Evolutionary conservation across 1,140 invertebrate genomes (phyloP), one percentile per base, ranked within the genome.

Genomic region (Zaprionus tsacasi): DNA sequence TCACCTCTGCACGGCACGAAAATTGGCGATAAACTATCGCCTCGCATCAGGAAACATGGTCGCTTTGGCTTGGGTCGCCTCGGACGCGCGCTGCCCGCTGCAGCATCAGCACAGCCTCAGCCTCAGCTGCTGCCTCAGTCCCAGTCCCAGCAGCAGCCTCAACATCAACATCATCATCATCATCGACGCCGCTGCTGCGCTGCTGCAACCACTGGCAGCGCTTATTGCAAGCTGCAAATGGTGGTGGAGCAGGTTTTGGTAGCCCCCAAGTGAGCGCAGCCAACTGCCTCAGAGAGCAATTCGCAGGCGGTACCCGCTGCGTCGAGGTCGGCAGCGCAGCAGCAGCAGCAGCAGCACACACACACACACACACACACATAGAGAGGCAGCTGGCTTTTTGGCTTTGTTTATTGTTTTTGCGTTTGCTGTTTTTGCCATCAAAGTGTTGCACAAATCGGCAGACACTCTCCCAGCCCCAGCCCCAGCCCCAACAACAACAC

Each of bases 1-100:
- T 91, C 91, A 92, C 91, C 90, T 92, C 91, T 92, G 88, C 91
- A 92, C 91, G 88, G 91, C 91, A 92, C 89, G 91, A 92, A 92
- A 91, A 92, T 92, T 92, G 83, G 91, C 91, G 91, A 92, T 92
- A 92, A 92, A 92, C 91, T 92, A 92, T 92, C 91, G 87, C 90
- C 86, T 91, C 91, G 91, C 91, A 92, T 92, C 91, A 91, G 91
- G 91, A 92, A 92, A 91, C 90, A 92, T 91, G 91, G 91, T 89
- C 85, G 85, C 81, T 89, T 73, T 78, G 83, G 71, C 40, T 10
- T 45, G 38, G 38, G 11, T 40, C 12, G 38, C 4, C 38, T 6
- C 58, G 70, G 67, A 71, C 54, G 76, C n/a, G 75, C 66, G 79
- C 63, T 71, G 72, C 58, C 65, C 67, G 63, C 48, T 75, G 63